Base-by-base conservation (phyloP, 2,113 vertebrate genomes). In the Holacanthus passer region DNA sequence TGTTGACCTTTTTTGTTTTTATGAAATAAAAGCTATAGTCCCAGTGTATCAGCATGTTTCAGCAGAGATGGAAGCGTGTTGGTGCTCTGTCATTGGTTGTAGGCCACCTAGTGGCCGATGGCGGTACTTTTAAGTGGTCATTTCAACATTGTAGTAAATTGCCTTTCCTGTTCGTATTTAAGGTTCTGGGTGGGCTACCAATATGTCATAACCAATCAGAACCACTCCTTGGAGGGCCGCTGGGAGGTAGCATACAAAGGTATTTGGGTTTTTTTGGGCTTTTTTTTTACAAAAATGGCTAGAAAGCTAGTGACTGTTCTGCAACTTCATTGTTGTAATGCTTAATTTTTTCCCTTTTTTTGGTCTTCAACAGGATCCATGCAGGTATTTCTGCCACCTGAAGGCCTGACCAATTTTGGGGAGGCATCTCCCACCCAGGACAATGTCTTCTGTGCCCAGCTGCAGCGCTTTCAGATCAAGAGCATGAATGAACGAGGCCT, bases 141-240 rank as follows among this genome's bases (percentile, higher is more conserved):
- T 11, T 24, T 27, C 27, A 55, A 56, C 39, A 37, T 20, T 31
- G 27, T 19, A 14, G 12, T 52, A 12, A 31, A 16, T 50, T 16
- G 1, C 0, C 27, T 11, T 45, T 73, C 14, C 24, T 13, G 7
- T 56, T 17, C 64, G 4, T 63, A 48, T 78, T 81, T 1, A 80
- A 99, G 98, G 92, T 96, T 99, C 90, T 99, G 98, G 98, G 98
- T 99, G 50, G 98, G 98, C 14, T 99, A 99, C 94, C 98, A 99
- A 81, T 99, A 98, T 82, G 96, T 99, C 74, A 95, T 99, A 92
- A 97, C 98, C 48, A 96, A 95, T 91, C 95, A 96, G 87, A 99
- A 97, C 89, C 95, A 93, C 89, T 97, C 98, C 8, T 80, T 98
- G 66, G 96, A 97, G 92, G 98, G 98, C 8, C 97, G 94, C 76